These are phyloP conservation scores for sheep (Ovis aries) DNA, from an alignment of 2,113 vertebrate genomes.

Conservation along the genomic window DNA sequence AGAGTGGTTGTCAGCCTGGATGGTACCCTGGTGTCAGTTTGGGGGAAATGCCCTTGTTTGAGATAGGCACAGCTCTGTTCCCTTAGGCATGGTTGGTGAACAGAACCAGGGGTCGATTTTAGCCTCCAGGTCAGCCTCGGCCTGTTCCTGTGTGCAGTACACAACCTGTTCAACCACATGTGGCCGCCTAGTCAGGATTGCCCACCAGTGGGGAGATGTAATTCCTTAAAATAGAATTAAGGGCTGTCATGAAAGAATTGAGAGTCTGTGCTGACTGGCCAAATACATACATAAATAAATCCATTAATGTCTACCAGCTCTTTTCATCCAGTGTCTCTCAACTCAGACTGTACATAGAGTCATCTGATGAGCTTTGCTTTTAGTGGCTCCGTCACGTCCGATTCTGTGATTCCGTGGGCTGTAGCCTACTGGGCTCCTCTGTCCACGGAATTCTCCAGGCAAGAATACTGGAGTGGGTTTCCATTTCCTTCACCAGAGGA, in stretches of 20 bases:
- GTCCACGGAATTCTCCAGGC: neutral
- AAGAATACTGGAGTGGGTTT: neutral
- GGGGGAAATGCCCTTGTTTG: neutral
- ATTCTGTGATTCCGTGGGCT: neutral
- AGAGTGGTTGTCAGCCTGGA: neutral
- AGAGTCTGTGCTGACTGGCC: neutral
- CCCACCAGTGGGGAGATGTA: neutral
- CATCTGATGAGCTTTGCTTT: neutral
- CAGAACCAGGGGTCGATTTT: neutral
- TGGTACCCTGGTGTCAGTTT: neutral
- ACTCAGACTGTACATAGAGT: neutral
- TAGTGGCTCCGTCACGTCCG: accelerated
- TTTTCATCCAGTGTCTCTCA: neutral
- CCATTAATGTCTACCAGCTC: too few species aligned
- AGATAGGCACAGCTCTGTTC: neutral
- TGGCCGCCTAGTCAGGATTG: neutral
- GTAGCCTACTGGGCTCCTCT: neutral
- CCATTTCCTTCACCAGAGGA: neutral
- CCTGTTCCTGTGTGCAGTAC: neutral
- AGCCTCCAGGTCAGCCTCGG: neutral
- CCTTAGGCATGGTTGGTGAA: too few species aligned
- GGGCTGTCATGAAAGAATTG: neutral
- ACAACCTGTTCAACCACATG: neutral
- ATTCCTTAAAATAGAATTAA: neutral
- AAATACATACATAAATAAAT: neutral